Evolutionary conservation across 2,888 invertebrate species (phyloP).

Genomic region (Amiota mariae): DNA sequence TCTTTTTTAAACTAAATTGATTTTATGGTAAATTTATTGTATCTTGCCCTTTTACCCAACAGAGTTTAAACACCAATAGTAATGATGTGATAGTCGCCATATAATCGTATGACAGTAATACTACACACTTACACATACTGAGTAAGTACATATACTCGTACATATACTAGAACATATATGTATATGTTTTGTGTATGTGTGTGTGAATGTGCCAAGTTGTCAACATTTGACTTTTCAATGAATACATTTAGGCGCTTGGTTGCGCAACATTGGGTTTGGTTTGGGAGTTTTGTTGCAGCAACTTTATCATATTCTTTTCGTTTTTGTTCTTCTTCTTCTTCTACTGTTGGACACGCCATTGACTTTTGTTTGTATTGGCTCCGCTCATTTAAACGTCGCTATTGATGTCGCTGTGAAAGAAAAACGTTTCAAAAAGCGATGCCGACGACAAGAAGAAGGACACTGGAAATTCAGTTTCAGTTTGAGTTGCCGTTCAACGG

Average conservation of each 20-base stretch:
- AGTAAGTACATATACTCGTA: too few species aligned
- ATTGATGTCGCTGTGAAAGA: not conserved
- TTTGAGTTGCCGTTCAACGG: not conserved
- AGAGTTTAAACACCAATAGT: too few species aligned
- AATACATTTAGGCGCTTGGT: conserved; percentile 24
- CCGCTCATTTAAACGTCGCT: not conserved
- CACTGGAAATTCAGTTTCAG: not conserved
- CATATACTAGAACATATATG: too few species aligned
- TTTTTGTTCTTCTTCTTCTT: not conserved
- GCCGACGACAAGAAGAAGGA: not conserved
- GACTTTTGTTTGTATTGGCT: conserved; percentile 4
- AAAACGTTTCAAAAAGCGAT: conserved; percentile 11
- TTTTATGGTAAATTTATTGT: too few species aligned
- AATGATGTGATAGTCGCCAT: too few species aligned
- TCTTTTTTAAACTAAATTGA: too few species aligned
- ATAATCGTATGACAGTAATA: too few species aligned
- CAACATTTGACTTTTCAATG: conserved; percentile 28
- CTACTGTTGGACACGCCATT: not conserved
- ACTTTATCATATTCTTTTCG: too few species aligned
- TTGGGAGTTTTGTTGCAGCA: not conserved
- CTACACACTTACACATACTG: too few species aligned
- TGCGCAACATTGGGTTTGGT: not conserved
- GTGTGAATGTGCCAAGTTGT: conserved; percentile 9
- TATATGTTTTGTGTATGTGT: too few species aligned
- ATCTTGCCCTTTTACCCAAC: too few species aligned